phyloP scores from a whole-genome alignment of 2,888 invertebrate species.

The Buathra laborator region DNA sequence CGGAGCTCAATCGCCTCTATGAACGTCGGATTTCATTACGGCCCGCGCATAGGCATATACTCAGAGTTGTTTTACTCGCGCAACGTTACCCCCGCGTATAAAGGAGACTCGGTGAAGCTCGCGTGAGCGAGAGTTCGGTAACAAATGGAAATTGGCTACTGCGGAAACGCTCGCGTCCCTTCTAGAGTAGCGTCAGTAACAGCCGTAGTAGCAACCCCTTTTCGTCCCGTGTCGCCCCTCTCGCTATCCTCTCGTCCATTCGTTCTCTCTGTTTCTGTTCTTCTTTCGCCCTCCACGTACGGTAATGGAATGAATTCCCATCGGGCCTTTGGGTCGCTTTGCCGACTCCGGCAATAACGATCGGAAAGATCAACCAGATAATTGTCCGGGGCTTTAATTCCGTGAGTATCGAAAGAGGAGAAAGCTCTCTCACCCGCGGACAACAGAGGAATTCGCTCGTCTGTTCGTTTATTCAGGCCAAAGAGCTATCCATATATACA shows the following conservation, averaged over 20 bases:
- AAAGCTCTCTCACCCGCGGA: constrained; percentile 1
- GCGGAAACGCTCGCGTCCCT: constrained; percentile 61
- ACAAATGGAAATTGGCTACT: constrained; percentile 73
- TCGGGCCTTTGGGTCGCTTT: constrained; percentile 51
- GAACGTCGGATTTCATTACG: constrained; percentile 28
- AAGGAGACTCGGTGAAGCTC: constrained; percentile 15
- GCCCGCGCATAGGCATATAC: background rate
- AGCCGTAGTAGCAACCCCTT: constrained; percentile 27
- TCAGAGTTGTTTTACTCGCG: background rate
- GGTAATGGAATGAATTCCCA: constrained; percentile 71
- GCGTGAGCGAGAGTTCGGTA: constrained; percentile 29
- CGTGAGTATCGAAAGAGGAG: constrained; percentile 13
- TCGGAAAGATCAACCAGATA: constrained; percentile 71
- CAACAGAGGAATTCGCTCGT: constrained; percentile 7
- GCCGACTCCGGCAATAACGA: constrained; percentile 66
- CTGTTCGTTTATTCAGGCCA: constrained; percentile 1
- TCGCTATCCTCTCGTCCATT: constrained; percentile 27
- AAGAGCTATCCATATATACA: constrained; percentile 3
- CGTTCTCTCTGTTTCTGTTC: constrained; percentile 24
- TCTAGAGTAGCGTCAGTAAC: background rate
- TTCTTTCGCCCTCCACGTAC: constrained; percentile 24
- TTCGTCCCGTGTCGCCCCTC: constrained; percentile 43
- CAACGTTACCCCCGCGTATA: background rate
- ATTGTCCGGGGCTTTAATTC: constrained; percentile 68
- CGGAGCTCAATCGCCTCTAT: background rate